phyloP scores from a whole-genome alignment of 2,888 invertebrate genomes.

The Dicyrtomina minuta region DNA sequence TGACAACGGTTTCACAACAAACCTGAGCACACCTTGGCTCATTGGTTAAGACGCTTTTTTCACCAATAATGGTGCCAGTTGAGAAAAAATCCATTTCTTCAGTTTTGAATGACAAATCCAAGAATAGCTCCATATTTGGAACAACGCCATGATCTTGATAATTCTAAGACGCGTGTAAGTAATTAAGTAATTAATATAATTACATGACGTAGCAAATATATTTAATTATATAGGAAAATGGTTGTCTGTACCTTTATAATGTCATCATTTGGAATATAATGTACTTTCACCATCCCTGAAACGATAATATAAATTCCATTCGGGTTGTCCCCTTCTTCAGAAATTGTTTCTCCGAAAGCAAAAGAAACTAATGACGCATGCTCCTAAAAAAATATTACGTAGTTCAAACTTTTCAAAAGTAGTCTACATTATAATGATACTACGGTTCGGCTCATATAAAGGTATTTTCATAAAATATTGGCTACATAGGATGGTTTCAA shows the following conservation, averaged over 20 bases:
- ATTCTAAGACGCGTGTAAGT: constrained; percentile 57
- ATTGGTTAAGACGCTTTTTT: constrained; percentile 63
- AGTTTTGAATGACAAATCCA: constrained; percentile 60
- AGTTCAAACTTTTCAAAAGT: neutral
- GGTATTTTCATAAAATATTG: too few relatives aligned
- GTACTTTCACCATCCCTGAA: constrained; percentile 58
- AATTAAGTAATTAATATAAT: neutral
- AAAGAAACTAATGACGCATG: constrained; percentile 55
- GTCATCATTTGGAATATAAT: constrained; percentile 56
- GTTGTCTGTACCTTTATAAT: constrained; percentile 53
- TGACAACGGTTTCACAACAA: constrained; percentile 65
- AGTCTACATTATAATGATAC: too few relatives aligned
- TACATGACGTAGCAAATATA: too few relatives aligned
- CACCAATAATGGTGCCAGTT: constrained; percentile 66
- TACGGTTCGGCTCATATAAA: too few relatives aligned
- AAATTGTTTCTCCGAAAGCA: constrained; percentile 56
- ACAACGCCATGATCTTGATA: constrained; percentile 60
- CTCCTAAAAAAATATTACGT: constrained; percentile 33
- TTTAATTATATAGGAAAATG: too few relatives aligned
- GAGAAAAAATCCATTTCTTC: constrained; percentile 63
- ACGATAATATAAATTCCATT: constrained; percentile 59
- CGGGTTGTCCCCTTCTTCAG: constrained; percentile 56
- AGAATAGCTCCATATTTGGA: constrained; percentile 63
- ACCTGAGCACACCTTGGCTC: constrained; percentile 63
- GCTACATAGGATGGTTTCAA: too few relatives aligned